Conservation (phyloP, 2,888 invertebrate species). For the Tuta absoluta region DNA sequence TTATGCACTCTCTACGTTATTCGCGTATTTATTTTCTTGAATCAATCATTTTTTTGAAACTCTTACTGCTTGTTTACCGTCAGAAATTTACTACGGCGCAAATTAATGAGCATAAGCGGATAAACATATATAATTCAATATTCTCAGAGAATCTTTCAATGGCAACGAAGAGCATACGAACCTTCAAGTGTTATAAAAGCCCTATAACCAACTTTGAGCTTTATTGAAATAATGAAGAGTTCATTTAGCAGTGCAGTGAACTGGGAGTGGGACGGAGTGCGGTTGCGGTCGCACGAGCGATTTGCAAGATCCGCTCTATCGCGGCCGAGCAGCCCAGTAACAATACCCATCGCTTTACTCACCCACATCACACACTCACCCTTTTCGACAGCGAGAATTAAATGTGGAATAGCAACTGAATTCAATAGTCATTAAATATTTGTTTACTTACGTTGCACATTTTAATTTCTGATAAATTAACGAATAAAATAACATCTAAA, state of each 20-base stretch:
- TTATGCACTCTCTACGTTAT: conserved; percentile 70
- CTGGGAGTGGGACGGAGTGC: conserved; percentile 24
- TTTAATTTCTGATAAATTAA: neutral
- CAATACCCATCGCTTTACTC: neutral
- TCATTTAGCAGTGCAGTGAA: neutral
- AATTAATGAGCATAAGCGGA: no score
- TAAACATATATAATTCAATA: no score
- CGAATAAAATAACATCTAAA: neutral
- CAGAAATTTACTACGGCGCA: no score
- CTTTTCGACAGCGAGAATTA: neutral
- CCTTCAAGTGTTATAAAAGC: neutral
- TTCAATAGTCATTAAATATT: neutral
- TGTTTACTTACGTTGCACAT: neutral
- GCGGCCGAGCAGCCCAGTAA: conserved; percentile 56
- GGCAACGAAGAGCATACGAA: no score
- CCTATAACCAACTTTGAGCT: neutral
- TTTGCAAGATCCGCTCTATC: conserved; percentile 74
- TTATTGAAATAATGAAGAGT: conserved; percentile 2
- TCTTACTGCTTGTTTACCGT: no score
- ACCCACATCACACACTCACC: conserved; percentile 10
- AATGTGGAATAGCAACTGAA: neutral
- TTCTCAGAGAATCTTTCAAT: no score
- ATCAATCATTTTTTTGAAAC: no score
- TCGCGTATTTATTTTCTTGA: no score
- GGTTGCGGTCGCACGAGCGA: conserved; percentile 52